Evolutionary conservation across 2,888 invertebrate genomes (phyloP).

Genomic region (Zeuzera pyrina): DNA sequence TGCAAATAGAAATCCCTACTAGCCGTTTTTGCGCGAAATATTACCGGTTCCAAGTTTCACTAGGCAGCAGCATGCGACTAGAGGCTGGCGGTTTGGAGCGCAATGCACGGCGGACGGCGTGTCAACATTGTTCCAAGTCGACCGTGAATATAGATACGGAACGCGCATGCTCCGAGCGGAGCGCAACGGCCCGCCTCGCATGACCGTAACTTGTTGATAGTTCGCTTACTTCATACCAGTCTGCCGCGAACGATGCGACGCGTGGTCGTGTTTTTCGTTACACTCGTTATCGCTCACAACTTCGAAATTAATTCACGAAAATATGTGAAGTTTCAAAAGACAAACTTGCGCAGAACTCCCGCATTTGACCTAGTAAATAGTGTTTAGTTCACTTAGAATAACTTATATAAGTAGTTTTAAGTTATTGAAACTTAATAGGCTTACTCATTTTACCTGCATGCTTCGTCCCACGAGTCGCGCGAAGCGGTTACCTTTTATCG

Average conservation of each 20-base stretch:
- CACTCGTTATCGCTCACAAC: constrained; percentile 48
- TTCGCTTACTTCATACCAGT: constrained; percentile 66
- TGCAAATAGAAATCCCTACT: too few species aligned
- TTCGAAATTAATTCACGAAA: constrained; percentile 67
- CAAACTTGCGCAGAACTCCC: constrained; percentile 42
- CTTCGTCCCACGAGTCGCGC: constrained; percentile 59
- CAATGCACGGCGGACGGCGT: constrained; percentile 18
- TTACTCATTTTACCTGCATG: constrained; percentile 68
- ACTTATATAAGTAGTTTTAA: constrained; percentile 54
- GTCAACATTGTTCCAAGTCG: constrained; percentile 43
- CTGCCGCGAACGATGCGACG: constrained; percentile 59
- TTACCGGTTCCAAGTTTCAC: constrained; percentile 47
- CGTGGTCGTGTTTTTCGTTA: constrained; percentile 48
- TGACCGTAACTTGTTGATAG: constrained; percentile 65
- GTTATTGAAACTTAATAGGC: constrained; percentile 65
- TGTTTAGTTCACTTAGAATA: constrained; percentile 42
- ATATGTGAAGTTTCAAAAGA: constrained; percentile 65
- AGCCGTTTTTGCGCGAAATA: constrained; percentile 66
- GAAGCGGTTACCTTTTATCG: constrained; percentile 63
- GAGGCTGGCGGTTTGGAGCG: constrained; percentile 17
- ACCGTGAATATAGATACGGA: constrained; percentile 52
- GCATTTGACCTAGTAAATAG: constrained; percentile 36
- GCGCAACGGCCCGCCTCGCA: constrained; percentile 47
- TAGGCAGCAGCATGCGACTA: too few species aligned
- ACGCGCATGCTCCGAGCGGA: constrained; percentile 55